Base-by-base conservation (phyloP, 1,140 invertebrate species). In the Ceratitis capitata region DNA sequence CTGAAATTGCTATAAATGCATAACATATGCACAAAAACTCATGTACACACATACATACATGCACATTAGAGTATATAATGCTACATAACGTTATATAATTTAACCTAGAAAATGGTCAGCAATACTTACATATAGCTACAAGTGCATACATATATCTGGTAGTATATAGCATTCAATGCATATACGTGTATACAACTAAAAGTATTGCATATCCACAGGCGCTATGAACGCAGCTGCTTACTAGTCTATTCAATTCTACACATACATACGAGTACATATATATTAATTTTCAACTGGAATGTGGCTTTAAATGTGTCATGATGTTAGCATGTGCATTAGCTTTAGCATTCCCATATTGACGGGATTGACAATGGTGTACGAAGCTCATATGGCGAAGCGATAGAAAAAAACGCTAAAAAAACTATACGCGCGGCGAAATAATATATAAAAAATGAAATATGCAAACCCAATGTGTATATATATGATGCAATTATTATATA, bases 241-340 rank as follows among this genome's bases (percentile, higher is more conserved):
- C n/a, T n/a, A n/a, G n/a, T n/a, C n/a, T n/a, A n/a, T n/a, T n/a
- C n/a, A n/a, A n/a, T n/a, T n/a, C n/a, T n/a, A n/a, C n/a, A n/a
- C n/a, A n/a, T n/a, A n/a, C n/a, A n/a, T n/a, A n/a, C n/a, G 29
- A 61, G 29, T 14, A 29, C 23, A 12, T 12, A 29, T 26, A 61
- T 23, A 23, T 7, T 2, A 29, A 32, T 6, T 61, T 29, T 16
- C 58, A 26, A 14, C 23, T 29, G 26, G 58, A 61, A 29, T 61
- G 26, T 61, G 23, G 3, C 14, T 32, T 2, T 29, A 29, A 12
- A 12, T 61, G 29, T 12, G 12, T 23, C 58, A 29, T 23, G 10
- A 39, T 42, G 69, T 35, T 42, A n/a, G 69, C 69, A 78, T 78
- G 69, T 78, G 69, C 42, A 78, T 78, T 45, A 42, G 69, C 23